A percentile compares a stretch with the other conserved stretches of the same genome.
Conservation (phyloP, 2,113 vertebrate genomes). For the Sebastes schlegelii region DNA sequence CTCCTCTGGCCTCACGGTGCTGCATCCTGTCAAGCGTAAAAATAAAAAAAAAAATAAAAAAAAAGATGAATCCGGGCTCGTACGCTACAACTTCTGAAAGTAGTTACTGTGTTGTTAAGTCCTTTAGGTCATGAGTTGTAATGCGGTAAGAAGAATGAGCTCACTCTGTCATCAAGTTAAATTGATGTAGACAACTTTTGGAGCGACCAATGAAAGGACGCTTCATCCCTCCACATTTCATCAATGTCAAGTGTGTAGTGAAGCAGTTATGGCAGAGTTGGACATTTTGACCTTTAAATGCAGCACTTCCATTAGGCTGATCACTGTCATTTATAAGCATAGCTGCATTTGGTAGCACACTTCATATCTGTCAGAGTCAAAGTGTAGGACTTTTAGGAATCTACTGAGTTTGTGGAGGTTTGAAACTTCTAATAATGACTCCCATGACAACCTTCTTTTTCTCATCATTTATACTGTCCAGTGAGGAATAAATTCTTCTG, state of each 20-base stretch:
- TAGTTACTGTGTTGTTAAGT: conserved; percentile 48
- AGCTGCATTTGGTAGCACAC: not conserved
- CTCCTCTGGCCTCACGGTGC: conserved; percentile 40
- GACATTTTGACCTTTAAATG: conserved; percentile 34
- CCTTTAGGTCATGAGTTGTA: conserved; percentile 22
- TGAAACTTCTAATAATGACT: not conserved
- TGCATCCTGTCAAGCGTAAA: conserved; percentile 32
- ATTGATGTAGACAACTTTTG: conserved; percentile 45
- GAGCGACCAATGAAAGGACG: conserved; percentile 41
- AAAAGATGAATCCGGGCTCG: conserved; percentile 25
- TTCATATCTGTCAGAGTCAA: not conserved
- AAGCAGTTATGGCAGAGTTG: conserved; percentile 1
- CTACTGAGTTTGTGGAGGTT: not conserved
- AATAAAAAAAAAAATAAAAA: conserved; percentile 1
- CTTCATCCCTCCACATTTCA: conserved; percentile 41
- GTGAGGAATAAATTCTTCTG: not conserved
- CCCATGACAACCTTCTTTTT: not conserved
- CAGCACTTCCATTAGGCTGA: conserved; percentile 18
- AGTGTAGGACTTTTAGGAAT: not conserved
- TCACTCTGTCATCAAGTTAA: conserved; percentile 33
- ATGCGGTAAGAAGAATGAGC: conserved; percentile 6
- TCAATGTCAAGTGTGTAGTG: conserved; percentile 39
- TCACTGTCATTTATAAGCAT: conserved; percentile 2
- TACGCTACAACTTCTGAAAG: conserved; percentile 31
- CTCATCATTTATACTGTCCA: not conserved